Conservation (phyloP, 2,113 vertebrate species). For the Sardina pilchardus region DNA sequence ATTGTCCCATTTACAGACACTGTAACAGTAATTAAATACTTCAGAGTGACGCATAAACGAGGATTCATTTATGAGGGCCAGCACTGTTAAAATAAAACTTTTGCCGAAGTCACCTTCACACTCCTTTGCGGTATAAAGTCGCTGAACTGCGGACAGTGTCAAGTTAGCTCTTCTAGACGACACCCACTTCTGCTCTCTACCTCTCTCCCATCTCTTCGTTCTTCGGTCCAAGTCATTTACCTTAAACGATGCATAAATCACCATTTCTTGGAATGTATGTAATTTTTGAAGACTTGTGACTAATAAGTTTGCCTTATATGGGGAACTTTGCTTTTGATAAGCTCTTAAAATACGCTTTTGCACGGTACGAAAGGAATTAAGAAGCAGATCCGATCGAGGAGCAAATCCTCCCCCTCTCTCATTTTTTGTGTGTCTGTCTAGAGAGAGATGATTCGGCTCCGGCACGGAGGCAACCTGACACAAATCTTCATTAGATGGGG, state of each 20-base stretch:
- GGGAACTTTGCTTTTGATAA: neutral
- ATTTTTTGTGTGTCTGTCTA: conserved; percentile 49
- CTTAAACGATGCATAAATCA: neutral
- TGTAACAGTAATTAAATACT: conserved; percentile 47
- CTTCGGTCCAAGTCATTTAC: neutral
- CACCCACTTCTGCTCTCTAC: neutral
- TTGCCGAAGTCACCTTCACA: conserved; percentile 24
- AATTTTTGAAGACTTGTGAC: neutral
- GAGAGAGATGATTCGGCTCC: conserved; percentile 58
- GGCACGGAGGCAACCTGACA: conserved; percentile 55
- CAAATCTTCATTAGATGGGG: conserved; percentile 68
- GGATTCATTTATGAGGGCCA: conserved; percentile 34
- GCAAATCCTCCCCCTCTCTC: conserved; percentile 52
- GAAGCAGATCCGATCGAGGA: conserved; percentile 54
- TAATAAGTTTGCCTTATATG: neutral
- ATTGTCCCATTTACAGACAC: conserved; percentile 41
- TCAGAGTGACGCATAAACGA: conserved; percentile 36
- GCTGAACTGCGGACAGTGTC: neutral
- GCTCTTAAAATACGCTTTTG: conserved; percentile 33
- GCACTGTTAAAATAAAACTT: conserved; percentile 28
- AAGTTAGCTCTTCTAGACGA: neutral
- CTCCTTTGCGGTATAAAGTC: neutral
- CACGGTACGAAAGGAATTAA: conserved; percentile 37
- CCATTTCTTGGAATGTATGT: neutral
- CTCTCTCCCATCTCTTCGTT: neutral